phyloP scores from a whole-genome alignment of 2,888 invertebrate species.

The Cephus rjabovi region DNA sequence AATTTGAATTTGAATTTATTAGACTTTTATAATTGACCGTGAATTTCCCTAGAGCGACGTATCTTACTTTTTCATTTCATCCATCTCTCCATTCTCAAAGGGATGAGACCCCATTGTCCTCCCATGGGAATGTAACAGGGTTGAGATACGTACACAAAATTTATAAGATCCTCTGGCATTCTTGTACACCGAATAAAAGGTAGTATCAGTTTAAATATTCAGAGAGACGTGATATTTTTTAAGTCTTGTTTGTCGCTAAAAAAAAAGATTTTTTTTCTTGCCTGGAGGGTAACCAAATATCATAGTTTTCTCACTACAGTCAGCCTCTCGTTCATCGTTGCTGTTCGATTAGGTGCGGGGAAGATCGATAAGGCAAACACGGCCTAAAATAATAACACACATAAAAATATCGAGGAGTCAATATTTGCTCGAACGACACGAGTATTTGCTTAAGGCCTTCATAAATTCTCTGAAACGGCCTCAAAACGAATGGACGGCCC shows the following conservation, averaged over 20 bases:
- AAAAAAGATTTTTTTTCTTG: not conserved
- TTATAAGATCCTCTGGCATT: not conserved
- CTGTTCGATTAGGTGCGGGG: constrained; percentile 1
- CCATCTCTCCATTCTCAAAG: not conserved
- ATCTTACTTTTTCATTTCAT: not conserved
- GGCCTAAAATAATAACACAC: constrained; percentile 1
- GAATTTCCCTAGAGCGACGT: not conserved
- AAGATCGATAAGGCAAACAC: not conserved
- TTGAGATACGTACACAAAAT: not conserved
- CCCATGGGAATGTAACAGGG: not conserved
- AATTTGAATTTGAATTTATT: not conserved
- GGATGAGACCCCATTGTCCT: no score
- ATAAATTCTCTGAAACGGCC: constrained; percentile 1
- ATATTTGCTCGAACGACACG: constrained; percentile 3
- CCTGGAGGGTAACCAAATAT: not conserved
- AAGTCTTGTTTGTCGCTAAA: not conserved
- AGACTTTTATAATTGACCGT: not conserved
- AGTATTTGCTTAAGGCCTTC: constrained; percentile 6
- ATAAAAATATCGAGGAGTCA: not conserved
- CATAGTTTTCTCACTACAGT: not conserved
- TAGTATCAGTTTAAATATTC: not conserved
- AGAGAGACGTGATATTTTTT: not conserved
- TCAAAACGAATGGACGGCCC: not conserved
- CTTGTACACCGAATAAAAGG: not conserved
- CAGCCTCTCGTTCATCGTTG: not conserved